These are phyloP conservation scores for Scylla paramamosain DNA, from an alignment of 1,140 invertebrate species.

Conservation along the genomic window DNA sequence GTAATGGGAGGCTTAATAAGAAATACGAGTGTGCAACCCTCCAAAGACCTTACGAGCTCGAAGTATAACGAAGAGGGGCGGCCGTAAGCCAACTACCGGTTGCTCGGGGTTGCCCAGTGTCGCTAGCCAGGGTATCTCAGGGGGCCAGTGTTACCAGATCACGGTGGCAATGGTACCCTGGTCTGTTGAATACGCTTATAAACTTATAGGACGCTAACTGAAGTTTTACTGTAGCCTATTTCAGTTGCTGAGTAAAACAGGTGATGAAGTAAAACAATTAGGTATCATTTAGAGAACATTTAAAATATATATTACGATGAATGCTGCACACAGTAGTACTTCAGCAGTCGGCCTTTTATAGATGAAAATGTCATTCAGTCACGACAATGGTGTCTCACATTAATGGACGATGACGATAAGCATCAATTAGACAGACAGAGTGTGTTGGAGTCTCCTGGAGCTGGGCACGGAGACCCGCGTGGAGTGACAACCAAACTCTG, in stretches of 20 bases:
- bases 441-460: neutral
- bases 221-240: neutral
- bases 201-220: neutral
- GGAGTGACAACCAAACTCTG: neutral
- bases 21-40: too few species aligned
- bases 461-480: too few species aligned
- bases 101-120: neutral
- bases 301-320: neutral
- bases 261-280: neutral
- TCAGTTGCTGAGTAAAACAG: too few species aligned
- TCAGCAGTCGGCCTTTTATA: neutral
- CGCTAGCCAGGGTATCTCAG: neutral
- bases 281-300: neutral
- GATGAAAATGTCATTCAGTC: neutral
- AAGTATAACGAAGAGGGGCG: neutral
- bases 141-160: neutral
- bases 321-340: neutral
- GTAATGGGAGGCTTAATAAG: too few species aligned
- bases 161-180: neutral
- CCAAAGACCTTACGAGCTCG: neutral
- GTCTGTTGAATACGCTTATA: neutral
- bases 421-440: neutral
- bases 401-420: neutral
- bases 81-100: neutral
- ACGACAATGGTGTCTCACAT: neutral